Evolutionary conservation across 2,113 vertebrate species (phyloP).

Genomic region (Catharus fuscescens): DNA sequence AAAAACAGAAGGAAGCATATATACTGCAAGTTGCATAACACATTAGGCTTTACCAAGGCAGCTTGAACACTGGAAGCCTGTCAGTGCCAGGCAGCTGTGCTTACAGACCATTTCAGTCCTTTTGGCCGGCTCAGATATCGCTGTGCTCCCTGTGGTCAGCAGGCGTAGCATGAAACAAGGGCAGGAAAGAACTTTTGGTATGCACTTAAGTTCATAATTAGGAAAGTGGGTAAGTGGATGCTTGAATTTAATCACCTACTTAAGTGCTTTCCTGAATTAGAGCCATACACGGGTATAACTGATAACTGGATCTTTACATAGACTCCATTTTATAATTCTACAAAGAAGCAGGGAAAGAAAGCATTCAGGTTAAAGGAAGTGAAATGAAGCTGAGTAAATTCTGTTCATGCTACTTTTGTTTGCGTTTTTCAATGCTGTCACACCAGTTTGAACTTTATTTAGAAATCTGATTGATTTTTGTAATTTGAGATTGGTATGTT

Average conservation of each 20-base stretch:
- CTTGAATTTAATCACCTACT: slow-evolving; percentile 48
- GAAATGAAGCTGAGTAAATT: neutral
- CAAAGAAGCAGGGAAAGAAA: neutral
- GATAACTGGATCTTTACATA: neutral
- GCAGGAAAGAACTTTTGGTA: slow-evolving; percentile 37
- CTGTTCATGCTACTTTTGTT: neutral
- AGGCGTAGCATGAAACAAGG: neutral
- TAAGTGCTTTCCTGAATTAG: slow-evolving; percentile 60
- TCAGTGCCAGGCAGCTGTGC: neutral
- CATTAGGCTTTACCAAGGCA: neutral
- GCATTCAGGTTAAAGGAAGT: neutral
- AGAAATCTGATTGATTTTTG: slow-evolving; percentile 17
- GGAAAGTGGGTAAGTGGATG: slow-evolving; percentile 38
- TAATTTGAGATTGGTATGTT: neutral
- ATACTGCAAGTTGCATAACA: neutral
- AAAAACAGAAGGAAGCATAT: neutral
- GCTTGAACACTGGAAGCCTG: neutral
- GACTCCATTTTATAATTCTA: slow-evolving; percentile 1
- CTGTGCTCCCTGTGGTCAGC: neutral
- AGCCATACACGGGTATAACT: neutral
- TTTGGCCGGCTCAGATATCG: neutral
- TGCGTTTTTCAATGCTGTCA: neutral
- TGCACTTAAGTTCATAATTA: slow-evolving; percentile 40
- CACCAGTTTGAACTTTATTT: neutral
- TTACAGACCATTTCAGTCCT: neutral